Percentiles rank a stretch among this genome's conserved stretches.
Conservation (phyloP, 2,113 vertebrate species). For the Corynorhinus townsendii region DNA sequence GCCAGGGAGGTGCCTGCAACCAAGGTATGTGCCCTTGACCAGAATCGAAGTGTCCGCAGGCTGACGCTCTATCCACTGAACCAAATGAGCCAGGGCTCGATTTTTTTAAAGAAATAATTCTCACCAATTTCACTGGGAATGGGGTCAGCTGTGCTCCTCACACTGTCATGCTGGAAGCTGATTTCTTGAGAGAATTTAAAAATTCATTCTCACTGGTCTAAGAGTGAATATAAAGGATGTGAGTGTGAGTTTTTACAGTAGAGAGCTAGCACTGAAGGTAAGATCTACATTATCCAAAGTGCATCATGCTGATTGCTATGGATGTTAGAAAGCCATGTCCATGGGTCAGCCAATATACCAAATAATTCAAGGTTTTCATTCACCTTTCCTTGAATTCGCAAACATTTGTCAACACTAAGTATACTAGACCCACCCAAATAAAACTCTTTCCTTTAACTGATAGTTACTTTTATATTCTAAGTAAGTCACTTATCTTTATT, state of each 20-base stretch:
- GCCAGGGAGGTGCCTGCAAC: too few relatives aligned
- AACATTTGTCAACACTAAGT: neutral
- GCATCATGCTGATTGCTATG: neutral
- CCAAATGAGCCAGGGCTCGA: neutral
- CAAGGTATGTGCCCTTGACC: too few relatives aligned
- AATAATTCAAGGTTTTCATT: neutral
- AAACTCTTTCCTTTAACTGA: neutral
- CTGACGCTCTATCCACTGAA: too few relatives aligned
- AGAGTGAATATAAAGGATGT: neutral
- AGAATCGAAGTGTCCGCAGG: too few relatives aligned
- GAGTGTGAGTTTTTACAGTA: neutral
- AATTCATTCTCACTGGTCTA: neutral
- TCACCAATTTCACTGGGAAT: neutral
- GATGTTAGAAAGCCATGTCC: neutral
- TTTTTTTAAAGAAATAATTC: neutral
- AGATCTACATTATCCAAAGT: neutral
- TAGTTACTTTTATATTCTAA: neutral
- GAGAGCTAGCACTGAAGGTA: neutral
- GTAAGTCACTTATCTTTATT: neutral
- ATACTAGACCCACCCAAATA: neutral
- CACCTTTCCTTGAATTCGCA: neutral
- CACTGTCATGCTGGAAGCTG: neutral
- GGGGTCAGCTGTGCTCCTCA: neutral
- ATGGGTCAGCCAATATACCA: neutral
- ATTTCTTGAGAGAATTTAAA: constrained; percentile 10